Evolutionary conservation across 2,113 vertebrate species (phyloP).

Genomic region (Syngnathus typhle): DNA sequence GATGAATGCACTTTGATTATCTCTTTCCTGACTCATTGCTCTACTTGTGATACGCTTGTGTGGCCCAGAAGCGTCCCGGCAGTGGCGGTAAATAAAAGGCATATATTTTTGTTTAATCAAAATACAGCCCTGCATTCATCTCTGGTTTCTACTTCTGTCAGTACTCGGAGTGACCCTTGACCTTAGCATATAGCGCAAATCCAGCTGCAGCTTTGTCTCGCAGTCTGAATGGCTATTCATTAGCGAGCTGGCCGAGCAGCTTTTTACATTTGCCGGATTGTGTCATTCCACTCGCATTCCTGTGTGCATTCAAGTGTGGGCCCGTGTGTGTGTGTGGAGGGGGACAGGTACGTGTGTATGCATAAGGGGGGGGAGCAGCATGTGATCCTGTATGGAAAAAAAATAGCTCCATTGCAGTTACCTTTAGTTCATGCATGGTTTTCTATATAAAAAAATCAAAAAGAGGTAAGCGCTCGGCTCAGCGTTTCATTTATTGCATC

Average conservation of each 20-base stretch:
- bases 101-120: constrained; percentile 18
- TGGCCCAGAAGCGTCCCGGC: constrained; percentile 21
- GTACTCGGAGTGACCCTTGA: constrained; percentile 60
- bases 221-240: constrained; percentile 65
- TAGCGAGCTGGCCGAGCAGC: constrained; percentile 46
- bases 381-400: constrained; percentile 19
- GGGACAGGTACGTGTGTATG: constrained; percentile 55
- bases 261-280: constrained; percentile 48
- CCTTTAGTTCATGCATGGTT: too few relatives aligned
- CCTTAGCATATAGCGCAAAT: constrained; percentile 38
- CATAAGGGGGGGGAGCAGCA: constrained; percentile 23
- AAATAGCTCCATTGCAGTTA: background rate
- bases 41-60: constrained; percentile 41
- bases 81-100: constrained; percentile 40
- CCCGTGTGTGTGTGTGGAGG: constrained; percentile 24
- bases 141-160: constrained; percentile 64
- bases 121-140: constrained; percentile 39
- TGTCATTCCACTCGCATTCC: constrained; percentile 68
- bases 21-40: constrained; percentile 46
- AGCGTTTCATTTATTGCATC: too few relatives aligned
- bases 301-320: constrained; percentile 59
- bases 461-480: too few relatives aligned
- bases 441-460: too few relatives aligned
- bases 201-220: constrained; percentile 48
- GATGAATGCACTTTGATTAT: constrained; percentile 62